Percentiles rank a stretch among this genome's conserved stretches.
Evolutionary conservation across 2,113 vertebrate species (phyloP).

Genomic region (Galbula dea): DNA sequence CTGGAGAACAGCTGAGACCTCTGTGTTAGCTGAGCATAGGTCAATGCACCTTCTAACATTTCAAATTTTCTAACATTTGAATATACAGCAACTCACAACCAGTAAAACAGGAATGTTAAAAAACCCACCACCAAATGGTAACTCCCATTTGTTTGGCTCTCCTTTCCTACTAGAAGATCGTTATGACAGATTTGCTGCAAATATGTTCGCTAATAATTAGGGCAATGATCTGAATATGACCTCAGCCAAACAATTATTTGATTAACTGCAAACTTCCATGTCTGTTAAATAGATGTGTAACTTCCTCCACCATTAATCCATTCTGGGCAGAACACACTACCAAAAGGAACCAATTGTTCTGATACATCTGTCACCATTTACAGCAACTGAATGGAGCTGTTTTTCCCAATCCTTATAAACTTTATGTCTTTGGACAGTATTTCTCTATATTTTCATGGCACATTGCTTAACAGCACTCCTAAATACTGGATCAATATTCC

Average conservation of each 20-base stretch:
- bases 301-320: not conserved
- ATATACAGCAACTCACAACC: not conserved
- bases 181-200: constrained; percentile 23
- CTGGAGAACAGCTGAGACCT: not conserved
- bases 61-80: not conserved
- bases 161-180: not conserved
- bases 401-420: not conserved
- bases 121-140: not conserved
- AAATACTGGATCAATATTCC: not conserved
- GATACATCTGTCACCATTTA: not conserved
- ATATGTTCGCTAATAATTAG: constrained; percentile 21
- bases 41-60: not conserved
- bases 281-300: not conserved
- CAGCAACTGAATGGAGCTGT: not conserved
- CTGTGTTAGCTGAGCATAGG: not conserved
- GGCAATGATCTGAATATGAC: not conserved
- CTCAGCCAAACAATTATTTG: not conserved
- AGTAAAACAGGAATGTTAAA: not conserved
- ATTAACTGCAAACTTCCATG: not conserved
- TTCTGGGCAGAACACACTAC: not conserved
- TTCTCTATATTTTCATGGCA: not conserved
- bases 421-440: not conserved
- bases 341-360: not conserved
- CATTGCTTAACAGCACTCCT: not conserved
- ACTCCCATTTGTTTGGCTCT: not conserved